Conservation (phyloP, 1,140 invertebrate genomes). For the Brachionus manjavacas region DNA sequence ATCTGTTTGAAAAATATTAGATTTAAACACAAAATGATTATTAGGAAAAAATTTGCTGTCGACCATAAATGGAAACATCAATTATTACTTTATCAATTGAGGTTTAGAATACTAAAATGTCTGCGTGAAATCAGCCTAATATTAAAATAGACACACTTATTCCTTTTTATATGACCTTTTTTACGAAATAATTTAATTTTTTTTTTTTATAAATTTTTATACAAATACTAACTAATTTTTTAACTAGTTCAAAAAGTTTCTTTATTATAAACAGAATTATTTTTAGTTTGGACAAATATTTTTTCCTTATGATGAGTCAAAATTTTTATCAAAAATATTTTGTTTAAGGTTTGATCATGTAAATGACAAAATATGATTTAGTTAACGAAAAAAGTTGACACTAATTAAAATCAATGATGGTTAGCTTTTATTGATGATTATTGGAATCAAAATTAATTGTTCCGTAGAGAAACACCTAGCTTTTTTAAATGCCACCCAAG, state of each 20-base stretch:
- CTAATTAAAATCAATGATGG: not conserved
- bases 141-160: no score
- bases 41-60: no score
- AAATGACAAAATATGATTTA: not conserved
- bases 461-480: not conserved
- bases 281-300: not conserved
- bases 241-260: not conserved
- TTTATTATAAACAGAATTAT: not conserved
- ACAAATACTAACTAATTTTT: no score
- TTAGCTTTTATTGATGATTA: not conserved
- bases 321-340: not conserved
- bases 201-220: no score
- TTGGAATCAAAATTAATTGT: not conserved
- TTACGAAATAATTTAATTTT: no score
- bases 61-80: no score
- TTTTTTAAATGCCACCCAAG: not conserved
- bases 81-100: no score
- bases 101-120: no score
- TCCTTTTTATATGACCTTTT: no score
- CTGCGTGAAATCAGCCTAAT: no score
- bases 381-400: not conserved
- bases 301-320: not conserved
- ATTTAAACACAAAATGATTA: no score
- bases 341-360: not conserved
- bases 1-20: no score